These are phyloP conservation scores for Drosophila kepulauana DNA, from an alignment of 1,140 invertebrate genomes.

Conservation along the genomic window DNA sequence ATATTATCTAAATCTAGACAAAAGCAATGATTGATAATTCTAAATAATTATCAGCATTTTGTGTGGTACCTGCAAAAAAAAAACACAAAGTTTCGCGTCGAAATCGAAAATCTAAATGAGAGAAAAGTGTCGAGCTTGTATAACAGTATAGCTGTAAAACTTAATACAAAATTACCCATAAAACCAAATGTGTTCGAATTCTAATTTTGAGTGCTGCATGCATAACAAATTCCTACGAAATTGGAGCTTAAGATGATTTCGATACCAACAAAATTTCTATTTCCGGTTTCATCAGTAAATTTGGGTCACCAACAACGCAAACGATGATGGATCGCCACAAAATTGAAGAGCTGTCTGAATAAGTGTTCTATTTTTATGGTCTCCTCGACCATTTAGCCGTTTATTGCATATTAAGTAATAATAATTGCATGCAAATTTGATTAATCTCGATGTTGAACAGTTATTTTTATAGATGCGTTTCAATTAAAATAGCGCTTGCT, in stretches of 20 bases:
- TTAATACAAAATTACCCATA: too few relatives aligned
- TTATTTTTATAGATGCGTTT: not conserved
- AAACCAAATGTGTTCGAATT: not conserved
- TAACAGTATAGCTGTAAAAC: not conserved
- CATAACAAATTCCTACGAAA: not conserved
- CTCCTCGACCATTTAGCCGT: too few relatives aligned
- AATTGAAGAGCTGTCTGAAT: not conserved
- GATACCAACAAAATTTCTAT: not conserved
- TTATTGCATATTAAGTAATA: too few relatives aligned
- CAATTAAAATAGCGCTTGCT: not conserved
- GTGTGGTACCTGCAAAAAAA: not conserved
- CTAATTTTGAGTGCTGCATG: not conserved
- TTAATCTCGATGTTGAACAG: conserved; percentile 1
- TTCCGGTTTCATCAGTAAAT: not conserved
- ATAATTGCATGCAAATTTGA: conserved; percentile 1
- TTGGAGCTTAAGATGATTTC: not conserved
- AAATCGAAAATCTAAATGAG: not conserved
- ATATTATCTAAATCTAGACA: conserved; percentile 48
- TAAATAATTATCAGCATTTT: conserved; percentile 39
- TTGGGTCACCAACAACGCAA: not conserved
- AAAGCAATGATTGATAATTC: conserved; percentile 48
- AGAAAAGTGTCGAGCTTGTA: not conserved
- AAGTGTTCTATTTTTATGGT: not conserved
- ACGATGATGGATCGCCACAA: not conserved
- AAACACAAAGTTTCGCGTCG: not conserved